Percentiles rank a stretch among this genome's conserved stretches.
These are phyloP conservation scores for Sarcophaga bullata DNA, from an alignment of 1,140 invertebrate genomes.

Conservation along the genomic window DNA sequence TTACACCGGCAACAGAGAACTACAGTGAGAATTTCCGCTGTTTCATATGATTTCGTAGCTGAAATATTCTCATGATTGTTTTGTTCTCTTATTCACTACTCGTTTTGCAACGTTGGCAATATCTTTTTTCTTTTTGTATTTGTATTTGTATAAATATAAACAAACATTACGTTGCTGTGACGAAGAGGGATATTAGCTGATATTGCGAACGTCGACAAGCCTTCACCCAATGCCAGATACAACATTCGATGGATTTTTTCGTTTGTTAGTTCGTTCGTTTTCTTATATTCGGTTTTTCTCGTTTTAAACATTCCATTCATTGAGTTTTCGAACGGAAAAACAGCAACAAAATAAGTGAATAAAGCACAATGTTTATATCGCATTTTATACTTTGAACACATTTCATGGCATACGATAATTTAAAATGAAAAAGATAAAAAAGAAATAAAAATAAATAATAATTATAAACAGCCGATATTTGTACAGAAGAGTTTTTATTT, in stretches of 20 bases:
- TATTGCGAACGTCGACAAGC: constrained; percentile 20
- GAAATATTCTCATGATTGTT: too few species aligned
- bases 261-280: not conserved
- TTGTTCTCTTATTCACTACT: too few species aligned
- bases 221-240: constrained; percentile 7
- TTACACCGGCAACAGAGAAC: not conserved
- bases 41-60: not conserved
- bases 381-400: not conserved
- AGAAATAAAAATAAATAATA: not conserved
- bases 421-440: not conserved
- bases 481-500: not conserved
- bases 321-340: not conserved
- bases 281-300: not conserved
- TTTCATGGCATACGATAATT: not conserved
- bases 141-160: not conserved
- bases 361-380: not conserved
- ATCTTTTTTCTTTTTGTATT: not conserved
- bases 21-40: not conserved
- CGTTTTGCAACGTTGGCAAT: constrained; percentile 14
- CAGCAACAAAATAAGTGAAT: not conserved
- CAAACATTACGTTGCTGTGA: not conserved
- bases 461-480: not conserved
- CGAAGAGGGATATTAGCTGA: not conserved
- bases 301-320: not conserved
- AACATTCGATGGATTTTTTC: not conserved